Conservation (phyloP, 2,888 invertebrate genomes). For the Tachystola acroxantha region DNA sequence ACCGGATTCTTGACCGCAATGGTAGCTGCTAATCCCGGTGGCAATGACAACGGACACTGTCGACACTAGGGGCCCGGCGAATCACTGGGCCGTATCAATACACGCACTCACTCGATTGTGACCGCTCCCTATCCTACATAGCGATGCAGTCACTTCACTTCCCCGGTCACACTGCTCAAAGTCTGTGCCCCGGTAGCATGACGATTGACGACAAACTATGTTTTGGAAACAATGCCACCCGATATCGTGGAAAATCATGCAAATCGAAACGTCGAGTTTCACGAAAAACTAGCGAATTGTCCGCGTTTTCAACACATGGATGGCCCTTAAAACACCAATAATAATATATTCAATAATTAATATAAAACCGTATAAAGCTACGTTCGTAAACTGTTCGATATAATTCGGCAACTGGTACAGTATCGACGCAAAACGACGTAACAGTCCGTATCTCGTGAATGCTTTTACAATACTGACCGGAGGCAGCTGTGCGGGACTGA, state of each 20-base stretch:
- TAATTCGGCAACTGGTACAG: conserved; percentile 44
- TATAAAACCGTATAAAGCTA: conserved; percentile 34
- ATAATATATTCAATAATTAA: conserved; percentile 26
- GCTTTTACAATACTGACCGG: conserved; percentile 65
- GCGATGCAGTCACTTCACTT: conserved; percentile 48
- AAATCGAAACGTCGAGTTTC: conserved; percentile 24
- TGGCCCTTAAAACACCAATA: conserved; percentile 15
- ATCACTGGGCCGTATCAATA: conserved; percentile 62
- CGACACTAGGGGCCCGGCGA: conserved; percentile 45
- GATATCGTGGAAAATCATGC: conserved; percentile 30
- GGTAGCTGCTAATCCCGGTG: conserved; percentile 18
- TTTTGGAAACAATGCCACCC: conserved; percentile 59
- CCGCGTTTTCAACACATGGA: conserved; percentile 1
- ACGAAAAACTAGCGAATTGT: conserved; percentile 14
- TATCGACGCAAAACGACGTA: conserved; percentile 35
- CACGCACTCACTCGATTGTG: conserved; percentile 61
- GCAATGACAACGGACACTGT: conserved; percentile 50
- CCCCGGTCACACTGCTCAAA: conserved; percentile 20
- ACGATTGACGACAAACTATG: conserved; percentile 50
- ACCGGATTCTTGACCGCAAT: conserved; percentile 40
- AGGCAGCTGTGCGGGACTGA: conserved; percentile 62
- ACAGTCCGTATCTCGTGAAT: conserved; percentile 51
- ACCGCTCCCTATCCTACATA: conserved; percentile 48
- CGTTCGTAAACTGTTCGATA: conserved; percentile 46
- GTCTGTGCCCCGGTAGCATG: conserved; percentile 35